Conservation (phyloP, 2,888 invertebrate genomes). For the Drosophila colorata region DNA sequence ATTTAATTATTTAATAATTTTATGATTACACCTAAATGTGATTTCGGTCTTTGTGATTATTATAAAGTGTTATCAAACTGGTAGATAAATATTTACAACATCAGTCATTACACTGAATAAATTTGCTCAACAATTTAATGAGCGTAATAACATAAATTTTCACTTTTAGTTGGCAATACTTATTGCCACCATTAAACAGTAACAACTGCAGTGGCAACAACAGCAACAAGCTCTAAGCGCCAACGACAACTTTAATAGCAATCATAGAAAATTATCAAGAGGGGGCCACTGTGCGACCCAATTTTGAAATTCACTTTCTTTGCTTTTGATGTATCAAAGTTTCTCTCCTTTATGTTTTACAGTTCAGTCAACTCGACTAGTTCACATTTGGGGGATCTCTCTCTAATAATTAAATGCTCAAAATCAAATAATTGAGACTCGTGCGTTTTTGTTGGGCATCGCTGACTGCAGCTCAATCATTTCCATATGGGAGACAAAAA, state of each 20-base stretch:
- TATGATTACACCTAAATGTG: neutral
- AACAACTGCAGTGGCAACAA: constrained; percentile 12
- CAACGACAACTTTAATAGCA: constrained; percentile 22
- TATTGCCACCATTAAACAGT: constrained; percentile 46
- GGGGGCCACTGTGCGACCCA: constrained; percentile 52
- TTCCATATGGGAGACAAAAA: constrained; percentile 34
- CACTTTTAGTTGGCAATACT: constrained; percentile 65
- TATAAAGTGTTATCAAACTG: neutral
- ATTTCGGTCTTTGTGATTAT: neutral
- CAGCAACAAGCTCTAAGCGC: constrained; percentile 48
- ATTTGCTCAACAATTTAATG: constrained; percentile 7
- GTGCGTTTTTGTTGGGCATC: constrained; percentile 37
- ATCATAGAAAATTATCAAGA: constrained; percentile 18
- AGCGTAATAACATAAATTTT: constrained; percentile 56
- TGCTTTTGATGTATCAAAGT: constrained; percentile 45
- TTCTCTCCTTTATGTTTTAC: constrained; percentile 48
- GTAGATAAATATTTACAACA: neutral
- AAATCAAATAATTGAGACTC: constrained; percentile 69
- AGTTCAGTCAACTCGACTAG: constrained; percentile 66
- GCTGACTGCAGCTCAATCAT: constrained; percentile 44
- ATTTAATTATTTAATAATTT: neutral
- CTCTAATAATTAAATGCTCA: constrained; percentile 66
- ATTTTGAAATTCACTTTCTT: constrained; percentile 76
- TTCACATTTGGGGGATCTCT: constrained; percentile 1
- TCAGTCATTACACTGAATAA: neutral